Evolutionary conservation across 2,113 vertebrate species (phyloP).

Genomic region (Hyperopisus bebe): DNA sequence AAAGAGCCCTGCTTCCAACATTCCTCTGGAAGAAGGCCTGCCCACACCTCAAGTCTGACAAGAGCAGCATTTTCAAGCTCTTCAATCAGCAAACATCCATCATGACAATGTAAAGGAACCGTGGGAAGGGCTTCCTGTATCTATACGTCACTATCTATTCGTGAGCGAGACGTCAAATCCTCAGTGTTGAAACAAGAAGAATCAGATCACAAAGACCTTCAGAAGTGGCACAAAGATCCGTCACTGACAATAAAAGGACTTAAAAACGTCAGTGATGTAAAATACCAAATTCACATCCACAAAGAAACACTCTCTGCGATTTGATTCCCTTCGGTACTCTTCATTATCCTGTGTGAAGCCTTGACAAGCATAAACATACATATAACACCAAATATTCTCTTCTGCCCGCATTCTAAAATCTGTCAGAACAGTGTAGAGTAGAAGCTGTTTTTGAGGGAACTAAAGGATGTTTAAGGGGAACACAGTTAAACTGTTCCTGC

Average conservation of each 20-base stretch:
- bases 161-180: neutral
- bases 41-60: neutral
- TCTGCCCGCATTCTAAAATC: neutral
- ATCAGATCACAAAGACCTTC: neutral
- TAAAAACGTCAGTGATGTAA: neutral
- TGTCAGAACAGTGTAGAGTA: neutral
- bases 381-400: neutral
- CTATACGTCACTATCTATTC: neutral
- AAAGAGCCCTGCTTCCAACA: neutral
- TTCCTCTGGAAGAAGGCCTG: neutral
- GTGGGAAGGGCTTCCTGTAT: neutral
- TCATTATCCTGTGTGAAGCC: neutral
- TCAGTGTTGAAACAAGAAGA: neutral
- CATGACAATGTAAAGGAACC: neutral
- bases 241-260: neutral
- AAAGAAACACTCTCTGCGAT: neutral
- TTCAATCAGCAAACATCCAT: neutral
- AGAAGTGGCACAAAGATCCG: neutral
- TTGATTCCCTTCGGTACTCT: neutral
- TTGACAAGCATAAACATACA: neutral
- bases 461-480: neutral
- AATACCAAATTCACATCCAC: conserved; percentile 1
- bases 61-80: neutral
- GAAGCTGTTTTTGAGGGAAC: neutral
- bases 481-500: neutral